Percentiles rank a stretch among this genome's conserved stretches.
Evolutionary conservation across 2,113 vertebrate species (phyloP).

Genomic region (Lasiurus borealis): DNA sequence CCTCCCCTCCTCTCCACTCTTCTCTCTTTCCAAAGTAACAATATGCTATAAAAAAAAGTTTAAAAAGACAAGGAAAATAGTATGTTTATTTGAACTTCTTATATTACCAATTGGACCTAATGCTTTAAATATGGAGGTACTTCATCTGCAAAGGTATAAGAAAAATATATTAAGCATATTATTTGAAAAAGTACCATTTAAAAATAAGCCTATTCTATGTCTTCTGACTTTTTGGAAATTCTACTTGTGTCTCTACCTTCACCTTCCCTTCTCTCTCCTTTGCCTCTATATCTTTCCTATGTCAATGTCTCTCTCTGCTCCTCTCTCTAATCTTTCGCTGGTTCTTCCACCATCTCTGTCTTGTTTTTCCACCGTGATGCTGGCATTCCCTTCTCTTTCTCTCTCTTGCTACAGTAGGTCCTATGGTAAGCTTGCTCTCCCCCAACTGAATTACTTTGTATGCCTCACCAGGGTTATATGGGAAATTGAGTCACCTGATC

Average conservation of each 20-base stretch:
- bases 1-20: too few species aligned
- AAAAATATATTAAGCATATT: not conserved
- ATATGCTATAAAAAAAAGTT: not conserved
- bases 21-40: not conserved
- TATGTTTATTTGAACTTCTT: not conserved
- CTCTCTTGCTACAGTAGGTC: not conserved
- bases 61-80: not conserved
- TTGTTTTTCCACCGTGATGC: not conserved
- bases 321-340: not conserved
- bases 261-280: not conserved
- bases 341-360: not conserved
- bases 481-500: not conserved
- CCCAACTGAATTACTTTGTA: not conserved
- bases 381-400: not conserved
- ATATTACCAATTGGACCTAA: not conserved
- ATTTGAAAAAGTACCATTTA: constrained; percentile 1
- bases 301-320: not conserved
- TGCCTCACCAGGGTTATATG: not conserved
- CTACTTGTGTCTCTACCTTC: not conserved
- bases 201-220: not conserved
- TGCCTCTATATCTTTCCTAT: not conserved
- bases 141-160: not conserved
- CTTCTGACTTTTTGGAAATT: not conserved
- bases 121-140: not conserved
- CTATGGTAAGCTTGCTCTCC: not conserved